Evolutionary conservation across 2,888 invertebrate genomes (phyloP).

Genomic region (Diplazon laetatorius): DNA sequence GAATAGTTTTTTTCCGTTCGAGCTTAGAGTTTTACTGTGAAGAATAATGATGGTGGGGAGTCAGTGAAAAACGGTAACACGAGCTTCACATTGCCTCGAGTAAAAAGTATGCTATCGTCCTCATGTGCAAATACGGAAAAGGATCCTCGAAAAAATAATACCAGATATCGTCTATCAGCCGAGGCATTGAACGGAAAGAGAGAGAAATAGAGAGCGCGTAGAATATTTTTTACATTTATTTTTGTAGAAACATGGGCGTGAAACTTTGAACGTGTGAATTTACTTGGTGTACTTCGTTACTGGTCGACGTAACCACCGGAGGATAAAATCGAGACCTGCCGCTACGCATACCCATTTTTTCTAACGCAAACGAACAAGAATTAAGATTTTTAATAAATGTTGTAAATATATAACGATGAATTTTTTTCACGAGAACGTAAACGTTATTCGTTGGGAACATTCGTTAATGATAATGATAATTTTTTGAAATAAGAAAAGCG

Average conservation of each 20-base stretch:
- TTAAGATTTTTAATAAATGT: conserved; percentile 67
- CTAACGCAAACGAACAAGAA: conserved; percentile 63
- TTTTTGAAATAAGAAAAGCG: conserved; percentile 10
- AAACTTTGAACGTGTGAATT: conserved; percentile 46
- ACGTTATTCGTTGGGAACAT: conserved; percentile 10
- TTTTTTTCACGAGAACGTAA: conserved; percentile 36
- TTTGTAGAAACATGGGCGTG: conserved; percentile 67
- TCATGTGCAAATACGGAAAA: conserved; percentile 22
- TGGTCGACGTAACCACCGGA: conserved; percentile 63
- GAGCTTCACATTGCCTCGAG: conserved; percentile 4
- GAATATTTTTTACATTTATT: conserved; percentile 70
- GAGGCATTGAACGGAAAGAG: conserved; percentile 38
- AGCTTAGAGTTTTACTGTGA: conserved; percentile 1
- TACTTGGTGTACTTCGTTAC: conserved; percentile 69
- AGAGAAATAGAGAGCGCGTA: conserved; percentile 44
- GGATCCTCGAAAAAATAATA: conserved; percentile 51
- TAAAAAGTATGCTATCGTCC: conserved; percentile 45
- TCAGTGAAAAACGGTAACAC: not conserved
- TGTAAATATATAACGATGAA: conserved; percentile 71
- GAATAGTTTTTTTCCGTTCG: not conserved
- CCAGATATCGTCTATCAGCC: too few species aligned
- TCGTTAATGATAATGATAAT: conserved; percentile 1
- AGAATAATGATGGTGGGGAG: not conserved
- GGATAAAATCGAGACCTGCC: conserved; percentile 53
- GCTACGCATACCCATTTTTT: conserved; percentile 60